Evolutionary conservation across 1,140 invertebrate genomes (phyloP), one percentile per base, ranked within the genome.

Genomic region (Trichonephila clavipes): DNA sequence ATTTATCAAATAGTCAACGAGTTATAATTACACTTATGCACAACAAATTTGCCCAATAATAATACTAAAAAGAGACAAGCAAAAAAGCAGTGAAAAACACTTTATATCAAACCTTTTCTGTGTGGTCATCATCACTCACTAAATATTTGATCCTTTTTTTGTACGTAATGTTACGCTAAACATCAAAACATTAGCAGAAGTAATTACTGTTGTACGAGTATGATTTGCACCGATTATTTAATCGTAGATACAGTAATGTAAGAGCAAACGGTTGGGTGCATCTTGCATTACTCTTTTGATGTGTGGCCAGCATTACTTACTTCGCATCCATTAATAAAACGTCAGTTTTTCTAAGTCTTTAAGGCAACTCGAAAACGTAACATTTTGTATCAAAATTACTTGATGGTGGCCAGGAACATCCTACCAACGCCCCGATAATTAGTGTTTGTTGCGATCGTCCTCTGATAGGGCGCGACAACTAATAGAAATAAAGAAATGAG

Each of bases 251-350:
- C 2, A 51, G 5, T 6, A 64, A 19, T 21, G 18, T 64, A 19
- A 64, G 16, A 64, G 18, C 19, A 21, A 77, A 77, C 6, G 16
- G 7, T 40, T 77, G 4, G 28, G 34, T 40, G 16, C 24, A 18
- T 34, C 16, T 7, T 77, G 6, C 34, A 12, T 40, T 40, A 77
- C 3, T 16, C 72, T 77, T 34, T 19, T 18, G 28, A 14, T 77
- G 72, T 77, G 72, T 77, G 72, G 72, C 16, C 72, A 77, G 5
- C 72, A 77, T 24, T 28, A 72, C 4, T 28, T 24, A 1, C 8
- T 72, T 72, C 28, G 34, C 72, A 40, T 77, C 28, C 72, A 77
- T 77, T 77, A 77, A 77, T 77, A 77, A 77, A 77, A 34, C 72
- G 34, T 72, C 10, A n/a, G 28, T 72, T 24, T 12, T 34, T 14